Conservation (phyloP, 2,888 invertebrate genomes). For the Falcaria lacertinaria region DNA sequence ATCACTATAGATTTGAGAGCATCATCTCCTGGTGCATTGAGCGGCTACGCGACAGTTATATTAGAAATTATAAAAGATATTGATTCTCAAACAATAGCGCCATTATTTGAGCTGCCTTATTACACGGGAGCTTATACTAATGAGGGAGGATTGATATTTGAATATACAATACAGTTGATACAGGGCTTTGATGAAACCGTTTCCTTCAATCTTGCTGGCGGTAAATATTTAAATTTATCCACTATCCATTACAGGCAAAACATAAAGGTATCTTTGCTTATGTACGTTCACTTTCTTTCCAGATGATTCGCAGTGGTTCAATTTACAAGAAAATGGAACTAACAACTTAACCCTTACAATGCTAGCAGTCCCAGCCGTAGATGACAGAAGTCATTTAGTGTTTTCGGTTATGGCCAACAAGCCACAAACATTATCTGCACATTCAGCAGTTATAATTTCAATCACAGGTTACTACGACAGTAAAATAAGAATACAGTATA, state of each 20-base stretch:
- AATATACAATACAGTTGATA: slow-evolving; percentile 22
- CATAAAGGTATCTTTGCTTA: slow-evolving; percentile 2
- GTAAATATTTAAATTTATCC: slow-evolving; percentile 12
- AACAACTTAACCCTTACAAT: slow-evolving; percentile 15
- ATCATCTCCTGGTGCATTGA: no score
- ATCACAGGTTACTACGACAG: slow-evolving; percentile 24
- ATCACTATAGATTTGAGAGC: no score
- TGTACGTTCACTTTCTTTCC: slow-evolving; percentile 8
- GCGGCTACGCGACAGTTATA: no score
- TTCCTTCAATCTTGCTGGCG: slow-evolving; percentile 28
- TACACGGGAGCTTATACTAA: slow-evolving; percentile 30
- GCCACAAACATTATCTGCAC: slow-evolving; percentile 15
- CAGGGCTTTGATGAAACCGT: slow-evolving; percentile 31
- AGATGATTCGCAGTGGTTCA: slow-evolving; percentile 28
- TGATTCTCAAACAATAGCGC: no score
- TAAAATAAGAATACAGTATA: no score
- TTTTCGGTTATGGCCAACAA: slow-evolving; percentile 27
- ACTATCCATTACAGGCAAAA: slow-evolving; percentile 2
- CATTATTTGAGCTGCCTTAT: slow-evolving; percentile 25
- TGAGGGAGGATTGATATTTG: slow-evolving; percentile 24
- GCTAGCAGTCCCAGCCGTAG: slow-evolving; percentile 8
- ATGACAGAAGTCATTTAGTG: slow-evolving; percentile 18
- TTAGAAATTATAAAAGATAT: no score
- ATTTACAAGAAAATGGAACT: slow-evolving; percentile 10
- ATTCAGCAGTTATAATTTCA: slow-evolving; percentile 23